Conservation (phyloP, 2,888 invertebrate species). For the Scaptodrosophila latifasciaeformis region DNA sequence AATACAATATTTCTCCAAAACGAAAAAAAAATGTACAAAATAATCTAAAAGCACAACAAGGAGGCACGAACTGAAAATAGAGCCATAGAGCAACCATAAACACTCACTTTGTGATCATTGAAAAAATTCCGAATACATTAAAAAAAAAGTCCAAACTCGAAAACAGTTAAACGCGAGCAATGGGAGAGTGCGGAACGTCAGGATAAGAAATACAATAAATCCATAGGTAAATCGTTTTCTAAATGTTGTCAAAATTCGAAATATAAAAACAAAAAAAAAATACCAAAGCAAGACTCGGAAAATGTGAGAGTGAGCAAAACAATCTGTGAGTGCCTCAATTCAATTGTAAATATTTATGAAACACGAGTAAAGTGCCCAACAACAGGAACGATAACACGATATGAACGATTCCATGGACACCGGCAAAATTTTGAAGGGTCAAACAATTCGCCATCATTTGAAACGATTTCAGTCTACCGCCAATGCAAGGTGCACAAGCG, state of each 20-base stretch:
- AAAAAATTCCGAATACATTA: no score
- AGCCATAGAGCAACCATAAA: slow-evolving; percentile 37
- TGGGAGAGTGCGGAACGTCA: no score
- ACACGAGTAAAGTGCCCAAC: slow-evolving; percentile 15
- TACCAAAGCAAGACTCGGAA: slow-evolving; percentile 1
- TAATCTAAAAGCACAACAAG: slow-evolving; percentile 41
- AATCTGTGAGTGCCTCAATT: slow-evolving; percentile 19
- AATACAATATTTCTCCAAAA: no score
- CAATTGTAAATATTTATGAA: slow-evolving; percentile 47
- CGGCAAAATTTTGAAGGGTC: slow-evolving; percentile 7
- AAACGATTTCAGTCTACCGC: slow-evolving; percentile 26
- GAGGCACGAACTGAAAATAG: slow-evolving; percentile 42
- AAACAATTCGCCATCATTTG: slow-evolving; percentile 4
- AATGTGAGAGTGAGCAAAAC: no score
- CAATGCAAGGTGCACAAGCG: slow-evolving; percentile 34
- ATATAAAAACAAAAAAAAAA: slow-evolving; percentile 17
- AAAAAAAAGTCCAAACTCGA: no score
- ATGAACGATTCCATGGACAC: slow-evolving; percentile 53
- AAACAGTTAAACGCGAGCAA: no score
- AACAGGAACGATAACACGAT: slow-evolving; percentile 4
- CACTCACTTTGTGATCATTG: no score
- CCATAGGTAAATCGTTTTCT: slow-evolving; percentile 10
- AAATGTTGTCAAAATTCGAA: slow-evolving; percentile 36
- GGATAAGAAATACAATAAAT: no score
- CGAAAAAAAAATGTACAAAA: background rate